Evolutionary conservation across 2,113 vertebrate species (phyloP).

Genomic region (Oxygymnocypris stewartii): DNA sequence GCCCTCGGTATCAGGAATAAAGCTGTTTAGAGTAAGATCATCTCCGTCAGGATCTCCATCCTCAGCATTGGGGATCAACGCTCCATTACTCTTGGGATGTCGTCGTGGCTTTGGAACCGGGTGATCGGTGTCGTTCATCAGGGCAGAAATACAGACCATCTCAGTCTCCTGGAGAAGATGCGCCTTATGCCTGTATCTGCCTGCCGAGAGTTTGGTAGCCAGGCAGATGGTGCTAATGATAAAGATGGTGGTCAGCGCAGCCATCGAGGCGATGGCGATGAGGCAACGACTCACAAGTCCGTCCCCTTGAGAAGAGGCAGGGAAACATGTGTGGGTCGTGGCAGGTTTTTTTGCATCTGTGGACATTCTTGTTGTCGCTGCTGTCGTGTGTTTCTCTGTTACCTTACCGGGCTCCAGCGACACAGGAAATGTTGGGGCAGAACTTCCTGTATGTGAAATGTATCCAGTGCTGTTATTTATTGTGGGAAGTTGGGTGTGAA

Average conservation of each 20-base stretch:
- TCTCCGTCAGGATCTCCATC: slow-evolving; percentile 67
- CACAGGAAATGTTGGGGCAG: background rate
- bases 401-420: background rate
- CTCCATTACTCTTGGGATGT: slow-evolving; percentile 53
- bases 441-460: slow-evolving; percentile 1
- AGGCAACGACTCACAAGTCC: slow-evolving; percentile 71
- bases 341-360: background rate
- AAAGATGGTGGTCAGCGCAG: slow-evolving; percentile 74
- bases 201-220: slow-evolving; percentile 66
- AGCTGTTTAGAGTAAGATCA: slow-evolving; percentile 81
- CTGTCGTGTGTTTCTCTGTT: background rate
- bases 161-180: slow-evolving; percentile 66
- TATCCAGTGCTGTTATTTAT: background rate
- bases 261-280: slow-evolving; percentile 77
- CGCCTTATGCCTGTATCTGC: slow-evolving; percentile 58
- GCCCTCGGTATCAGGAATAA: slow-evolving; percentile 71
- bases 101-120: slow-evolving; percentile 50
- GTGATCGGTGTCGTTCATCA: slow-evolving; percentile 69
- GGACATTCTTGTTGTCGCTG: background rate
- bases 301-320: background rate
- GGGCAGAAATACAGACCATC: slow-evolving; percentile 82
- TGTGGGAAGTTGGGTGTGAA: background rate
- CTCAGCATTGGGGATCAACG: background rate
- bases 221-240: slow-evolving; percentile 69
- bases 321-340: slow-evolving; percentile 14